Conservation (phyloP, 2,888 invertebrate genomes). For the Lymantria monacha region DNA sequence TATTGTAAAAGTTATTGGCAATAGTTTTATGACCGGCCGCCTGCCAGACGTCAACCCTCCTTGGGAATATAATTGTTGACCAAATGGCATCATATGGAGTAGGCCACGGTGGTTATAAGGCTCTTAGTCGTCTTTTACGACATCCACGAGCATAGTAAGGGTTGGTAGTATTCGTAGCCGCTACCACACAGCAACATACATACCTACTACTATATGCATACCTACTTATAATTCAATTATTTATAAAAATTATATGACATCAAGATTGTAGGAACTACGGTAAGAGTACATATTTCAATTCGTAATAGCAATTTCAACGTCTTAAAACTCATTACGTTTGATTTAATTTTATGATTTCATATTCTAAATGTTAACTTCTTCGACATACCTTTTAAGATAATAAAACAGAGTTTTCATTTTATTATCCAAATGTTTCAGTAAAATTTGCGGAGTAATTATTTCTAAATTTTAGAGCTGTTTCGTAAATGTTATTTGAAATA, state of each 20-base stretch:
- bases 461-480: conserved; percentile 1
- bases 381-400: conserved; percentile 26
- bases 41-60: no score
- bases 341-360: conserved; percentile 34
- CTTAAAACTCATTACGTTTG: conserved; percentile 28
- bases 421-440: conserved; percentile 20
- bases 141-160: no score
- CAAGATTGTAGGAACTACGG: conserved; percentile 10
- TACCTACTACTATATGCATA: no score
- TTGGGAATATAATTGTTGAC: no score
- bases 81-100: no score
- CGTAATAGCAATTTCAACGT: conserved; percentile 21
- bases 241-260: not conserved
- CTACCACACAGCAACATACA: no score
- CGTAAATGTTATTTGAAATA: not conserved
- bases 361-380: conserved; percentile 33
- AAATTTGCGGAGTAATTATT: conserved; percentile 19
- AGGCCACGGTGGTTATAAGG: no score
- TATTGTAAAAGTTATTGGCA: no score
- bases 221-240: not conserved
- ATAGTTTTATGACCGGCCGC: no score
- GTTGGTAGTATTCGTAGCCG: no score
- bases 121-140: no score
- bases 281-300: conserved; percentile 12
- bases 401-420: conserved; percentile 31